Percentiles rank a stretch among this genome's conserved stretches.
These are phyloP conservation scores for Bos taurus DNA, from an alignment of 2,113 vertebrate genomes.

Conservation along the genomic window DNA sequence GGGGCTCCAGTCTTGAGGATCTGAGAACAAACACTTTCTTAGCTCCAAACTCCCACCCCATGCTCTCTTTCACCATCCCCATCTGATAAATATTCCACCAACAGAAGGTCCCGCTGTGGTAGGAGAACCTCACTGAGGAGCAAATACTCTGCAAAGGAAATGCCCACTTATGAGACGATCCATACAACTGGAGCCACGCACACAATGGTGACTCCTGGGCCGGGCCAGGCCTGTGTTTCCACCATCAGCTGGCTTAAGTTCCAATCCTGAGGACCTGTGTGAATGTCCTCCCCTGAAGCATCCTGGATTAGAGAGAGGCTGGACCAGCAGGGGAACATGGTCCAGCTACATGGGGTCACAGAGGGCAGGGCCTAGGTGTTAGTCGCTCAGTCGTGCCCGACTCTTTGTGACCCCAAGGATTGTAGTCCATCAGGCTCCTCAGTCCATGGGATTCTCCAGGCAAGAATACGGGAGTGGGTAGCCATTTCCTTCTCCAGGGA, in stretches of 20 bases:
- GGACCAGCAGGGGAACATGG: not conserved
- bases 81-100: not conserved
- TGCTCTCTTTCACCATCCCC: not conserved
- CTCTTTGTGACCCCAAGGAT: not conserved
- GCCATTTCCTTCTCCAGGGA: not conserved
- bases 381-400: rapidly evolving
- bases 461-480: not conserved
- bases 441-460: not conserved
- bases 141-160: not conserved
- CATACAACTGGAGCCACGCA: not conserved
- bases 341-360: no score
- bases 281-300: not conserved
- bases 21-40: not conserved
- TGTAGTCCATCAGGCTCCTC: not conserved
- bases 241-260: not conserved
- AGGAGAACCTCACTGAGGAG: not conserved
- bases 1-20: not conserved
- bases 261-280: no score
- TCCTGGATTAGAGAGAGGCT: not conserved
- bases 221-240: not conserved
- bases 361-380: not conserved
- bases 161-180: not conserved
- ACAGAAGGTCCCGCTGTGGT: rapidly evolving
- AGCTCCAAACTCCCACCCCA: not conserved
- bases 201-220: not conserved